Evolutionary conservation across 1,140 invertebrate genomes (phyloP).

Genomic region (Aphis gossypii): DNA sequence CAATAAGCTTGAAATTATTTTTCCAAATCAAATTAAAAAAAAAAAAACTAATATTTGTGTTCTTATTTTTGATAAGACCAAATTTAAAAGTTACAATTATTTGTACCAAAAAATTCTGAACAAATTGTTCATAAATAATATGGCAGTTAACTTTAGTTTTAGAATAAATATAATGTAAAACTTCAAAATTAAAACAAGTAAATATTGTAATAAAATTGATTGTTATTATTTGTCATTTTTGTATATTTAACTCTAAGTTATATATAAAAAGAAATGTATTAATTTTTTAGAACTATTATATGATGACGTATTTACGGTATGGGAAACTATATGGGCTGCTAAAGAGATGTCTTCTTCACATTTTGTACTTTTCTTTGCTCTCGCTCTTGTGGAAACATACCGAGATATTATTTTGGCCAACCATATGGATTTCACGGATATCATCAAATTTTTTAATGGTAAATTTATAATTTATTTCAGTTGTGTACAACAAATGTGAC

Average conservation of each 20-base stretch:
- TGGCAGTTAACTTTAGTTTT: too few species aligned
- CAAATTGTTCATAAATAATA: too few species aligned
- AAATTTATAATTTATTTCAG: constrained; percentile 61
- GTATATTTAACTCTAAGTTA: neutral
- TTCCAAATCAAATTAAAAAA: neutral
- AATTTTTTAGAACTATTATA: constrained; percentile 78
- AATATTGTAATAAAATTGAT: neutral
- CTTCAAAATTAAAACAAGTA: neutral
- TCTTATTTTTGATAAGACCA: too few species aligned
- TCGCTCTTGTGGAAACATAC: constrained; percentile 91
- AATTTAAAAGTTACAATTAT: too few species aligned
- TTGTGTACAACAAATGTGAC: neutral
- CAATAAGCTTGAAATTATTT: neutral
- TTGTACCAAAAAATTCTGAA: too few species aligned
- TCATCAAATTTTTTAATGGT: constrained; percentile 98
- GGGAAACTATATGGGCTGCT: constrained; percentile 97
- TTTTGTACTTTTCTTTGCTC: constrained; percentile 92
- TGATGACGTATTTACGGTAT: constrained; percentile 90
- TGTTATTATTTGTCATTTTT: neutral
- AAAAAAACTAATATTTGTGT: neutral
- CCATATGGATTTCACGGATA: constrained; percentile 96
- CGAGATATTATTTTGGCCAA: constrained; percentile 93
- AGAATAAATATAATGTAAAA: neutral
- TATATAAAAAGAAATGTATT: neutral
- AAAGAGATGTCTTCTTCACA: constrained; percentile 83